phyloP scores from a whole-genome alignment of 2,888 invertebrate genomes.

The Xylocampa areola region DNA sequence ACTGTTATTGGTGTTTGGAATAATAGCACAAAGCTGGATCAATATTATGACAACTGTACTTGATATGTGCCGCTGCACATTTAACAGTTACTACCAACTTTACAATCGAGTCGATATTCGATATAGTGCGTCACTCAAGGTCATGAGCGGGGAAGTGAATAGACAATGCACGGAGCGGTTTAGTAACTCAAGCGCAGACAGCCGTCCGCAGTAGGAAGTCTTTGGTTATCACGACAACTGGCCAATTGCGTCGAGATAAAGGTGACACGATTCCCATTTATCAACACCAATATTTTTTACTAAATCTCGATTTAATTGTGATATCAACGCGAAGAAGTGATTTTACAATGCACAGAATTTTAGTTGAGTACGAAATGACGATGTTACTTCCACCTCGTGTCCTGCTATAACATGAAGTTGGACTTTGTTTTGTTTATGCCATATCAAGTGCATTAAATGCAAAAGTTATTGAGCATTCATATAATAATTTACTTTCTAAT shows the following conservation, averaged over 20 bases:
- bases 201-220: conserved; percentile 74
- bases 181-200: conserved; percentile 70
- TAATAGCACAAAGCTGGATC: not conserved
- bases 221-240: conserved; percentile 70
- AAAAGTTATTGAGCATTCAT: conserved; percentile 29
- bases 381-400: not conserved
- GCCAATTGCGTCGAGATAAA: conserved; percentile 46
- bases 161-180: conserved; percentile 60
- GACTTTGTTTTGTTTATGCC: conserved; percentile 7
- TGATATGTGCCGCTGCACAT: conserved; percentile 1
- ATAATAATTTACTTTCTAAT: conserved; percentile 54
- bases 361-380: not conserved
- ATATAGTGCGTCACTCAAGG: conserved; percentile 51
- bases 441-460: conserved; percentile 27
- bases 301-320: conserved; percentile 15
- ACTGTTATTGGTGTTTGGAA: too few species aligned
- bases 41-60: not conserved
- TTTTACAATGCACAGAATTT: not conserved
- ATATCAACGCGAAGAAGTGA: conserved; percentile 10
- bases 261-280: conserved; percentile 32
- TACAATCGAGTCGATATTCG: conserved; percentile 40
- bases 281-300: conserved; percentile 25
- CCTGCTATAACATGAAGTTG: not conserved
- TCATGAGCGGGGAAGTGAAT: conserved; percentile 52
- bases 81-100: conserved; percentile 25